Evolutionary conservation across 2,888 invertebrate species (phyloP), one percentile per base, ranked within the genome.

Genomic region (Tetragonisca angustula): DNA sequence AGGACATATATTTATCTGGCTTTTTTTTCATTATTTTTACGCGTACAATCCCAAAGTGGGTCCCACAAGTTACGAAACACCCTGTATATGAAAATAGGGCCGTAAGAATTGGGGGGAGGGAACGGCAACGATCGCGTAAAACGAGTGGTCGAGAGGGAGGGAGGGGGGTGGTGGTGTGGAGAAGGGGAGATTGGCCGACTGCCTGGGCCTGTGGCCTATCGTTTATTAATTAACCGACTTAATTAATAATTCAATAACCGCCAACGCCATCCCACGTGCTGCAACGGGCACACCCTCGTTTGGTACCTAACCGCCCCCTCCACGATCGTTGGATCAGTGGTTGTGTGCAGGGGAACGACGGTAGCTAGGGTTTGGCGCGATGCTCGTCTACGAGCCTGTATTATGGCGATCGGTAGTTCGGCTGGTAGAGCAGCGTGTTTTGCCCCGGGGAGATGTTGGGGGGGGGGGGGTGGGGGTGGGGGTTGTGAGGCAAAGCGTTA

Each of bases 171-270:
- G n/a, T n/a, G n/a, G n/a, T n/a, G n/a, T n/a, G n/a, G n/a, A n/a
- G n/a, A n/a, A n/a, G n/a, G n/a, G n/a, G n/a, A n/a, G n/a, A n/a
- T 87, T 89, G 90, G 87, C 83, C 80, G 77, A 84, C 86, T 88
- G 84, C 86, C 87, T 69, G 73, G 79, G 74, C 79, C 79, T 81
- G 80, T 86, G 80, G 86, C 81, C 90, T 89, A 91, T 91, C 91
- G 91, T 92, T 92, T 90, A 91, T 91, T 91, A 92, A 93, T 92
- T 92, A 92, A 91, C 90, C 87, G 88, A 90, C 88, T 92, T 91
- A 92, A 93, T 93, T 93, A 91, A 91, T 92, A 92, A 93, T 92
- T 92, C 93, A 92, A 92, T 93, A 93, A 89, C 84, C 86, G 83
- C 79, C 86, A 86, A 81, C 86, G 70, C 76, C 84, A 76, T 77